phyloP scores from a whole-genome alignment of 2,113 vertebrate genomes.

The Oryzias celebensis region DNA sequence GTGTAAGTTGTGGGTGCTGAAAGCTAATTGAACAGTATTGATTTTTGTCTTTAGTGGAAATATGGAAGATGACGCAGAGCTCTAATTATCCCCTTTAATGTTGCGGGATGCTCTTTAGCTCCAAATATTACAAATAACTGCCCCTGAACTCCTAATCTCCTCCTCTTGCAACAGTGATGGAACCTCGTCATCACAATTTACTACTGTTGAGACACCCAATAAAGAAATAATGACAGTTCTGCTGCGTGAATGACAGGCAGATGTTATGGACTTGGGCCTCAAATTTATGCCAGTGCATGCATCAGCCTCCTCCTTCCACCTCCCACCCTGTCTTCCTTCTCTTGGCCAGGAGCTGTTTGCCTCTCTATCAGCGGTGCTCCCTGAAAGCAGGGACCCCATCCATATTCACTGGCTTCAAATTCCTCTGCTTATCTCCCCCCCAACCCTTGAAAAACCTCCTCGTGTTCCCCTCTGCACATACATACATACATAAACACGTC shows the following conservation, averaged over 20 bases:
- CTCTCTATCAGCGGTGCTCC: constrained; percentile 77
- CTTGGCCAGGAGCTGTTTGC: constrained; percentile 80
- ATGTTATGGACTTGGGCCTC: constrained; percentile 56
- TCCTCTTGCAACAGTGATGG: constrained; percentile 33
- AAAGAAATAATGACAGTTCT: constrained; percentile 68
- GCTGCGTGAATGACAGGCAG: constrained; percentile 46
- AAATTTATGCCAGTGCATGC: constrained; percentile 77
- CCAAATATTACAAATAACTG: constrained; percentile 24
- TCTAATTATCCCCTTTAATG: constrained; percentile 7
- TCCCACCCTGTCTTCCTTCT: constrained; percentile 33
- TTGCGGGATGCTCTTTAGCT: constrained; percentile 35
- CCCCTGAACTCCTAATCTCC: constrained; percentile 21
- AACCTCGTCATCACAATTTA: constrained; percentile 44
- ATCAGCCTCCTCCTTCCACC: constrained; percentile 44
- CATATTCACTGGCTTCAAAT: constrained; percentile 82
- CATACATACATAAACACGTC: constrained; percentile 82
- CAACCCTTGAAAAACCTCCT: constrained; percentile 73
- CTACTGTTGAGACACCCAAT: constrained; percentile 32
- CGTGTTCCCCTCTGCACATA: constrained; percentile 76
- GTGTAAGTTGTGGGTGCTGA: not conserved
- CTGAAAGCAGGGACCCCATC: constrained; percentile 75
- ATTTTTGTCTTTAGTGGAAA: not conserved
- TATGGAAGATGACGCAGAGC: not conserved
- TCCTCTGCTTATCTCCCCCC: constrained; percentile 80
- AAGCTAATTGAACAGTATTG: not conserved